Base-by-base conservation (phyloP, 1,140 invertebrate species). In the Glossosoma conforme region DNA sequence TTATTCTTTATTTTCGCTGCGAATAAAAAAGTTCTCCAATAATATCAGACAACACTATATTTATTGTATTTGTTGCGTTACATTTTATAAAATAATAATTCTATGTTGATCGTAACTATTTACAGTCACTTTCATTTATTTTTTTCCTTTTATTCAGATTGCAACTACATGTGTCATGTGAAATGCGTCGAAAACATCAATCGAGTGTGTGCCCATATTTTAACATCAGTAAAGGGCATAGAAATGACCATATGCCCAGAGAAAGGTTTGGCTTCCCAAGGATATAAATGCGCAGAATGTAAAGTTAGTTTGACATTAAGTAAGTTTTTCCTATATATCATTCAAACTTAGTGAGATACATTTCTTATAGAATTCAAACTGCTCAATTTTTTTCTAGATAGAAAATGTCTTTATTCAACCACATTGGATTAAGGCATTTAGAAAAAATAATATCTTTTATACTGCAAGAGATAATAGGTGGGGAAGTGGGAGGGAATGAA, bases 221-320 rank as follows among this genome's bases (percentile, higher is more conserved):
- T 83, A 40, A 84, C 84, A 45, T 85, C 82, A 6, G 88, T 91
- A 65, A 81, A 80, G 25, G 82, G 85, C 44, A 89, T 86, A 61
- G 83, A 89, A 35, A 77, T 78, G 58, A 80, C 80, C 36, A 92
- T 93, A 61, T 92, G 89, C 61, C 89, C 90, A 0, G 89, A 91
- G 70, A 78, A 79, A 53, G 88, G 89, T 3, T 67, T 93, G 24
- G 80, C 85, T 0, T 71, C 75, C 2, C 89, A 93, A 65, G 76
- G 79, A 40, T 92, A 91, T 62, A 77, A 81, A 56, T 93, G 90
- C 66, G 83, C 81, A 2, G 89, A 93, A 66, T 93, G 90, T 63
- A 77, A 79, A 57, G 74, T 77, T 1, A 71, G 75, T 53, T 79
- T 92, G 30, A 85, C 81, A 20, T 85, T 87, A 57, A 86, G 89